Evolutionary conservation across 2,113 vertebrate species (phyloP), one percentile per base, ranked within the genome.

Genomic region (Centrocercus urophasianus): DNA sequence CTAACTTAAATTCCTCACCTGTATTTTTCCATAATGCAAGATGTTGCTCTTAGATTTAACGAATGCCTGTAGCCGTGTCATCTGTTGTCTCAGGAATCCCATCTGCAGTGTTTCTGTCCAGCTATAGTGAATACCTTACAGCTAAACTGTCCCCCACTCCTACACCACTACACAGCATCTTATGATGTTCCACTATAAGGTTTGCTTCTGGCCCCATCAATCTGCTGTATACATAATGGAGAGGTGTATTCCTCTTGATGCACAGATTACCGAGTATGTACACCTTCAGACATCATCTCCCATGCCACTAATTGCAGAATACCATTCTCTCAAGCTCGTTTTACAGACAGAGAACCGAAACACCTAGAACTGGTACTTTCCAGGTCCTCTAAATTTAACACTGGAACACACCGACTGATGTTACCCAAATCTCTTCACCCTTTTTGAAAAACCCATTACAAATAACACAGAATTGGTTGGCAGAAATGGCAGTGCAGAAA

Each of bases 1-100:
- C 79, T 22, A 18, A 16, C 30, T 89, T 80, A 5, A 36, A 69
- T 91, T 88, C 91, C 61, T 91, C 74, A 90, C 73, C 52, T 47
- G 54, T 86, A 63, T 81, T 86, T 93, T 93, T 69, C 85, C 48
- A 43, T 34, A 83, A 78, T 9, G 47, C 15, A 67, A 4, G 3
- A 61, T 64, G 38, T 22, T 80, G 1, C 78, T 70, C 25, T 70
- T 57, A 10, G 36, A 27, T 85, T 83, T 77, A 74, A 74, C 80
- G 48, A 86, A 65, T 7, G 36, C 12, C 43, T 64, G 56, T 40
- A 86, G 38, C 45, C 17, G 7, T 4, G 7, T 47, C 8, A 57
- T 19, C 70, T 47, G 45, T 11, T 66, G 32, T 69, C 77, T 22
- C 80, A 83, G 32, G 34, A 91, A 93, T 28, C 17, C 21, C 24